These are phyloP conservation scores for Pharmacophagus antenor DNA, from an alignment of 2,888 invertebrate species.

Conservation along the genomic window DNA sequence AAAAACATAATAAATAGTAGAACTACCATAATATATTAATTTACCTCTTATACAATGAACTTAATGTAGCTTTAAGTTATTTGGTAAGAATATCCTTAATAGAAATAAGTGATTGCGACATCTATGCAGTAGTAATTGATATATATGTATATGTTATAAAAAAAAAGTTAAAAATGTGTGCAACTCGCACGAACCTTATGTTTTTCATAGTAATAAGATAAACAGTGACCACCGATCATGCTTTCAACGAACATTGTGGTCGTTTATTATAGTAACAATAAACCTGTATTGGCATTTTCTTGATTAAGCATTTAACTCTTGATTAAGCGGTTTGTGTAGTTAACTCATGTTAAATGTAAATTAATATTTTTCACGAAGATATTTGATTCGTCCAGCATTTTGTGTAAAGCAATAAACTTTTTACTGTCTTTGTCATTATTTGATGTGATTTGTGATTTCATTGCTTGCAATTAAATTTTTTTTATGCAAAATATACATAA, in stretches of 20 bases:
- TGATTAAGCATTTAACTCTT: no score
- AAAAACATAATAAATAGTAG: no score
- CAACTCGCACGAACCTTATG: neutral
- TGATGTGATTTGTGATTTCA: no score
- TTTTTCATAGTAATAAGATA: neutral
- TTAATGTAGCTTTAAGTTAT: no score
- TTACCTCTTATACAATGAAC: no score
- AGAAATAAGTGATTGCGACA: no score
- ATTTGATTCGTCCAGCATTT: neutral
- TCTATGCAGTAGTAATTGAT: neutral
- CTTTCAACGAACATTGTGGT: neutral
- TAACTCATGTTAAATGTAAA: neutral
- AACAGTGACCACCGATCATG: neutral
- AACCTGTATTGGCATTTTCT: neutral
- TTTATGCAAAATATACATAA: no score
- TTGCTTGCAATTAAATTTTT: no score
- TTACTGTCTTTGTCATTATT: no score
- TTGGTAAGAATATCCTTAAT: no score
- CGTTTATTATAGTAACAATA: neutral
- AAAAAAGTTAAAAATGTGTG: neutral
- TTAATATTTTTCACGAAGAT: neutral
- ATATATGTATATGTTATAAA: neutral
- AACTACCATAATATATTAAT: no score
- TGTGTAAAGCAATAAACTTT: no score
- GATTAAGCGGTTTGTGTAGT: neutral